These are phyloP conservation scores for Mohoua ochrocephala DNA, from an alignment of 2,113 vertebrate species.

Conservation along the genomic window DNA sequence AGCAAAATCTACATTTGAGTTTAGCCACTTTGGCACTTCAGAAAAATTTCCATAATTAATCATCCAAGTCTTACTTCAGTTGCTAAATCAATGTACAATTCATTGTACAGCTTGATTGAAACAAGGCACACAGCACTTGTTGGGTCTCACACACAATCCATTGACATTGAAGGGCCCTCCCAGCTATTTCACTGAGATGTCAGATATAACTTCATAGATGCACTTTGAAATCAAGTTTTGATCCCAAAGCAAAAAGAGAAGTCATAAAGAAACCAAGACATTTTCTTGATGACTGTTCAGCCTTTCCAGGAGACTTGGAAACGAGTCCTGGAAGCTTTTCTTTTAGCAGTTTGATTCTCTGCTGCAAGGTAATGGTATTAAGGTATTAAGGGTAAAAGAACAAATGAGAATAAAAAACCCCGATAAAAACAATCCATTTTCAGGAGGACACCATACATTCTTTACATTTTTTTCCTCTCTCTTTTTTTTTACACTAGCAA, in stretches of 20 bases:
- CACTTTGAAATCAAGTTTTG: not conserved
- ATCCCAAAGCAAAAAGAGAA: not conserved
- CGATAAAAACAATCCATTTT: not conserved
- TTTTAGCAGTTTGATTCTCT: not conserved
- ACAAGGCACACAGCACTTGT: not conserved
- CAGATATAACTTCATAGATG: not conserved
- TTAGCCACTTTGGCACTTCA: not conserved
- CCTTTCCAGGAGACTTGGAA: not conserved
- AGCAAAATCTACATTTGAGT: not conserved
- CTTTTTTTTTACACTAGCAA: not conserved
- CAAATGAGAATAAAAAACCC: not conserved
- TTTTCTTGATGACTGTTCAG: not conserved
- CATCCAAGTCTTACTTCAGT: not conserved
- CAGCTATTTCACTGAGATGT: not conserved
- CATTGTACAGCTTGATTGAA: not conserved
- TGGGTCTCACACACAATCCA: not conserved
- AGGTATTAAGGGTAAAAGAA: not conserved
- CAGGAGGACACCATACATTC: not conserved
- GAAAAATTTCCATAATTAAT: not conserved
- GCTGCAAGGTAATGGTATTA: not conserved
- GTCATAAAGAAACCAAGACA: not conserved
- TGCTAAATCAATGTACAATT: not conserved
- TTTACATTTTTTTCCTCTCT: not conserved
- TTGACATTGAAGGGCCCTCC: not conserved
- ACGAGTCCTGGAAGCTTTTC: not conserved